These are phyloP conservation scores for Motacilla tschutschensis DNA, from an alignment of 2,113 vertebrate genomes.

Conservation along the genomic window DNA sequence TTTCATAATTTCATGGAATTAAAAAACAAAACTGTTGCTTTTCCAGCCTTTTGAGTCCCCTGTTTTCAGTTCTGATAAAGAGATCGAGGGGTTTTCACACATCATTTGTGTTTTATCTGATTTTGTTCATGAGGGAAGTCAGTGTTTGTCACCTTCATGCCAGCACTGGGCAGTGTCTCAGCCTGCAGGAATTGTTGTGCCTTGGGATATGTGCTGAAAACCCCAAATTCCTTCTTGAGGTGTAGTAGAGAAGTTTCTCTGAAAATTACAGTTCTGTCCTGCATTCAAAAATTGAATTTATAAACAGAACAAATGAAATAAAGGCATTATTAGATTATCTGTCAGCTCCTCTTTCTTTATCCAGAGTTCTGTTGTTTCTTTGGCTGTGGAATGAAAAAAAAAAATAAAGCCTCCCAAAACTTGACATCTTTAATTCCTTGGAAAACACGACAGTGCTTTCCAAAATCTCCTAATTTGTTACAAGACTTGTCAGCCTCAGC, in stretches of 20 bases:
- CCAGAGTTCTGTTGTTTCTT: neutral
- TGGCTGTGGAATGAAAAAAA: neutral
- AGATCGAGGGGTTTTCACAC: neutral
- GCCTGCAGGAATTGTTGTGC: neutral
- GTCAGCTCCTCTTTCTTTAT: neutral
- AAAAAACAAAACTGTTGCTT: neutral
- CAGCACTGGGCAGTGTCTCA: neutral
- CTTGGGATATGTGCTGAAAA: neutral
- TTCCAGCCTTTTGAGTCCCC: neutral
- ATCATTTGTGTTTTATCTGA: rapidly evolving
- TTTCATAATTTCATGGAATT: rapidly evolving
- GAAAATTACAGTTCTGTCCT: neutral
- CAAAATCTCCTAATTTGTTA: neutral
- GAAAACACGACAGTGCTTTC: neutral
- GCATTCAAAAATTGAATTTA: neutral
- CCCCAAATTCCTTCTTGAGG: neutral
- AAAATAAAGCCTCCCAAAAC: neutral
- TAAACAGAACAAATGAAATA: neutral
- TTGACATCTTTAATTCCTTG: neutral
- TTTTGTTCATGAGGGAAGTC: neutral
- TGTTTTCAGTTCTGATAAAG: neutral
- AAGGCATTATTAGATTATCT: neutral
- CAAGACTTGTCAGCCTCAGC: neutral
- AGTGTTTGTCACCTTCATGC: neutral
- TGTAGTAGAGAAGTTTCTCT: neutral